phyloP scores from a whole-genome alignment of 2,797 vertebrate species.

The Smutsia temminckii region DNA sequence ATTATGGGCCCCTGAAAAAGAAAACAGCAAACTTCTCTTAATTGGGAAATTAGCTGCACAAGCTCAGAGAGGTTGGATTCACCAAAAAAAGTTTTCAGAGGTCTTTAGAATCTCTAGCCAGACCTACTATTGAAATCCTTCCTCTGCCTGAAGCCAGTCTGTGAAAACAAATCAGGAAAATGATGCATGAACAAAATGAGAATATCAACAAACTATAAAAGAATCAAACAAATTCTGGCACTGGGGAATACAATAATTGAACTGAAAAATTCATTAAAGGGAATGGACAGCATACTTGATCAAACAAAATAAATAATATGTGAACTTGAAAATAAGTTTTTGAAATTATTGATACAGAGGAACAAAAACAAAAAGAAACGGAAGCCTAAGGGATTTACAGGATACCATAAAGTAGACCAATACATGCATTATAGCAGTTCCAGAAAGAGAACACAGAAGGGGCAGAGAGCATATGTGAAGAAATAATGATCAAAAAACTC shows the following conservation, averaged over 20 bases:
- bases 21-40: background rate
- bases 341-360: conserved; percentile 5
- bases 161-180: conserved; percentile 18
- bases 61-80: background rate
- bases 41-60: background rate
- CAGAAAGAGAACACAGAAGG: background rate
- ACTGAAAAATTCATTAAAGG: background rate
- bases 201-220: background rate
- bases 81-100: background rate
- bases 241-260: conserved; percentile 32
- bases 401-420: background rate
- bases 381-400: background rate
- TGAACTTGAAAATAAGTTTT: background rate
- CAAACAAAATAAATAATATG: background rate
- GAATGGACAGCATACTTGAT: background rate
- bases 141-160: background rate
- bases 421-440: background rate
- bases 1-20: background rate
- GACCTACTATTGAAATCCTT: conserved; percentile 9
- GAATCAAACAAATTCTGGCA: background rate
- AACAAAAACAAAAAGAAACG: conserved; percentile 21
- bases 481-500: background rate
- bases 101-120: background rate
- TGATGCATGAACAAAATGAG: background rate
- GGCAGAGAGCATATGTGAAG: conserved; percentile 10